A percentile compares a stretch with the other conserved stretches of the same genome.
phyloP scores from a whole-genome alignment of 2,113 vertebrate genomes.

The Cnemophilus loriae region DNA sequence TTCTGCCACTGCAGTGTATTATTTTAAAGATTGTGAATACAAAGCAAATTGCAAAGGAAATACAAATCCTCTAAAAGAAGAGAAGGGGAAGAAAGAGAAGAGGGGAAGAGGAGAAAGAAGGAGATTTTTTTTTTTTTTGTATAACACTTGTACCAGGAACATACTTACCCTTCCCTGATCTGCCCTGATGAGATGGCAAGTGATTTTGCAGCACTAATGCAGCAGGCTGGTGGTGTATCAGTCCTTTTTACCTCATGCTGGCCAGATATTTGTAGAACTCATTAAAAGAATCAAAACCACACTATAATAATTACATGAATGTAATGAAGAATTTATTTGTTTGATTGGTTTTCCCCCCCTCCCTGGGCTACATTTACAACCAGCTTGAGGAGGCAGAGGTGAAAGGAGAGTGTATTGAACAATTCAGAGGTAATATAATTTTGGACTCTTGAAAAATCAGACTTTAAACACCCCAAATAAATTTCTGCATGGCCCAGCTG shows the following conservation, averaged over 20 bases:
- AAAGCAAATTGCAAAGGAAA: neutral
- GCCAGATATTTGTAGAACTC: neutral
- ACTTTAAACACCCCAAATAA: neutral
- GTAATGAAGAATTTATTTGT: neutral
- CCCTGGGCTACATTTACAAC: neutral
- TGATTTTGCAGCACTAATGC: neutral
- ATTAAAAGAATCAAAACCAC: neutral
- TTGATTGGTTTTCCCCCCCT: accelerated
- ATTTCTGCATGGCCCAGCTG: neutral
- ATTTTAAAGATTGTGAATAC: neutral
- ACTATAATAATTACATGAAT: neutral
- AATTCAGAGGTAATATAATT: neutral
- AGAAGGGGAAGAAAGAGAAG: neutral
- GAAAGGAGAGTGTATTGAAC: neutral
- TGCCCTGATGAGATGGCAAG: neutral
- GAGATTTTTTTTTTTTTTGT: neutral
- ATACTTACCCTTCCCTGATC: neutral
- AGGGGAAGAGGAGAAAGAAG: neutral
- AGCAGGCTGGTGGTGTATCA: neutral
- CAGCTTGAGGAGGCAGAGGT: neutral
- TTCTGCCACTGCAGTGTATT: neutral
- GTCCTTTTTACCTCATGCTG: neutral
- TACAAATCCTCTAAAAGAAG: neutral
- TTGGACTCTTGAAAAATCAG: neutral
- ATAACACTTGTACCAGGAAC: neutral